Evolutionary conservation across 1,140 invertebrate genomes (phyloP).

Genomic region (Bilobella aurantiaca): DNA sequence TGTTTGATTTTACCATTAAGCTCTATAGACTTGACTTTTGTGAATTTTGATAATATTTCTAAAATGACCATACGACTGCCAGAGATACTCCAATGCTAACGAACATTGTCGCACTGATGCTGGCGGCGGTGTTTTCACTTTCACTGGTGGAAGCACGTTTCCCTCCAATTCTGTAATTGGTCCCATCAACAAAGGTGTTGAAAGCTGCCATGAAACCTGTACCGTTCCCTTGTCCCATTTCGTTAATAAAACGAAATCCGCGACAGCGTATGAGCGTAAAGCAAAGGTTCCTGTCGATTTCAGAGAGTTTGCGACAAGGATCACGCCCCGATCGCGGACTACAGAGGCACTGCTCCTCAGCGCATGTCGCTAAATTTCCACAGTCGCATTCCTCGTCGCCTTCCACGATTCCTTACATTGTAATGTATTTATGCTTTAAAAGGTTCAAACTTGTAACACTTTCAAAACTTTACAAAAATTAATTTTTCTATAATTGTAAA

Average conservation of each 20-base stretch:
- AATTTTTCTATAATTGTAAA: background rate
- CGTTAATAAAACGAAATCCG: constrained; percentile 9
- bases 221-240: background rate
- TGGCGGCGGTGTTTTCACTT: too few species aligned
- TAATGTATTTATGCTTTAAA: too few species aligned
- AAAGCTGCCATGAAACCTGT: background rate
- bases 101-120: too few species aligned
- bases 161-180: background rate
- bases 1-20: too few species aligned
- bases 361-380: constrained; percentile 7
- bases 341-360: background rate
- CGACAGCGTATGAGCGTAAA: background rate
- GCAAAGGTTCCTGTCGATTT: background rate
- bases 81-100: too few species aligned
- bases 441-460: background rate
- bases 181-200: background rate
- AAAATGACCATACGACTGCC: too few species aligned
- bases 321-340: background rate
- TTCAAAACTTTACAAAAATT: background rate
- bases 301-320: constrained; percentile 1
- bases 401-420: constrained; percentile 10
- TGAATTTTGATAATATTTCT: too few species aligned
- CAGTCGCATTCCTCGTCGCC: constrained; percentile 13
- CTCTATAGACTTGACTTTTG: too few species aligned
- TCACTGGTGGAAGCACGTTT: too few species aligned